A percentile compares a stretch with the other conserved stretches of the same genome.
Evolutionary conservation across 1,140 invertebrate genomes (phyloP).

Genomic region (Lordiphosa clarofinis): DNA sequence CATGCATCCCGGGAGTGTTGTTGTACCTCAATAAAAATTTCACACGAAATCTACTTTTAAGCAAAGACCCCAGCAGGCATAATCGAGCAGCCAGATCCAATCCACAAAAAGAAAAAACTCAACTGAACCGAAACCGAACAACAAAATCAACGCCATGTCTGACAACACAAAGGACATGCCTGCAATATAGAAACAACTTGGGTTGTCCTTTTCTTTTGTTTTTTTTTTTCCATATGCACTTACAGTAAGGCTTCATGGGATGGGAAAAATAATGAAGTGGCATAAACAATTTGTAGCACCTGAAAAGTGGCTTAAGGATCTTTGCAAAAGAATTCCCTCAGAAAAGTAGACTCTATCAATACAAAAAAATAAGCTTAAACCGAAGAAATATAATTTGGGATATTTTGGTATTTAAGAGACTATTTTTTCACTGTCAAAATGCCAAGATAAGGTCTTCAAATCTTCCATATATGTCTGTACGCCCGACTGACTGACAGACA

Average conservation of each 20-base stretch:
- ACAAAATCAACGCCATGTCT: slow-evolving; percentile 45
- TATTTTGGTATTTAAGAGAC: no score
- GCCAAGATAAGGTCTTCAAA: no score
- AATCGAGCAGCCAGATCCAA: slow-evolving; percentile 27
- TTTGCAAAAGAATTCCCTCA: no score
- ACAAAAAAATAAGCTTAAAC: no score
- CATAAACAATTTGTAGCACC: not conserved
- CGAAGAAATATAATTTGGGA: no score
- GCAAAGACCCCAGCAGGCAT: slow-evolving; percentile 28
- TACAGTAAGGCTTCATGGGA: slow-evolving; percentile 30
- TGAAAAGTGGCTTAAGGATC: no score
- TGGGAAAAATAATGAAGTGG: slow-evolving; percentile 8
- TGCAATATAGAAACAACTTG: slow-evolving; percentile 34
- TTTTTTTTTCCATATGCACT: slow-evolving; percentile 14
- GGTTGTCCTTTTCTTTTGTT: slow-evolving; percentile 23
- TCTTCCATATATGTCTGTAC: no score
- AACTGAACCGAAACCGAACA: slow-evolving; percentile 42
- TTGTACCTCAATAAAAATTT: slow-evolving; percentile 31
- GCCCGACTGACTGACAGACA: no score
- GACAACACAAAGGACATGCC: slow-evolving; percentile 44
- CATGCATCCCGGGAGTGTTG: slow-evolving; percentile 28
- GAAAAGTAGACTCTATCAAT: no score
- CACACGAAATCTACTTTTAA: slow-evolving; percentile 35
- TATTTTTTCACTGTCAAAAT: no score
- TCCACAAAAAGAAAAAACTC: slow-evolving; percentile 16